Evolutionary conservation across 1,140 invertebrate species (phyloP).

Genomic region (Holotrichia oblita): DNA sequence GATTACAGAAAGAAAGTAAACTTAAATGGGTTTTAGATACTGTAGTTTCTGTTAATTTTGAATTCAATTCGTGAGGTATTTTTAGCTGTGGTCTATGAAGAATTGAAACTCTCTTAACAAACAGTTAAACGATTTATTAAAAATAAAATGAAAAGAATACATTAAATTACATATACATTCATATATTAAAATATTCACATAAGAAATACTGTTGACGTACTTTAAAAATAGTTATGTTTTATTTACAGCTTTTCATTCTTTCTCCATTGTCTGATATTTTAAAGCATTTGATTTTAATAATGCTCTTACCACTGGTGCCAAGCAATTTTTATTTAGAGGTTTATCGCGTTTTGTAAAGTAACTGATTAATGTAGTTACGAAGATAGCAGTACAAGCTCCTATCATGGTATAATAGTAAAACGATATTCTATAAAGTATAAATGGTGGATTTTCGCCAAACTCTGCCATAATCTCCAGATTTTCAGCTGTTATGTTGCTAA

Average conservation of each 20-base stretch:
- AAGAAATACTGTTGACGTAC: too few species aligned
- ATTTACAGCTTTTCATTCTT: background rate
- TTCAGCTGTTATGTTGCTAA: background rate
- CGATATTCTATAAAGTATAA: constrained; percentile 40
- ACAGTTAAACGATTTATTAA: too few species aligned
- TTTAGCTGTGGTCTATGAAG: too few species aligned
- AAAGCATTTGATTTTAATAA: background rate
- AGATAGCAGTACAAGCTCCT: background rate
- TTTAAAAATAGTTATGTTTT: too few species aligned
- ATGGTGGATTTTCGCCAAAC: background rate
- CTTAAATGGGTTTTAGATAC: too few species aligned
- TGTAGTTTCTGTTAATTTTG: too few species aligned
- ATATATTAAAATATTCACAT: too few species aligned
- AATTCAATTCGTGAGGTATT: too few species aligned
- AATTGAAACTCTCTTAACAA: too few species aligned
- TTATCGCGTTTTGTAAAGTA: constrained; percentile 37
- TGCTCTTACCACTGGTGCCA: background rate
- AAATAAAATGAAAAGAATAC: too few species aligned
- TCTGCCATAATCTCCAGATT: background rate
- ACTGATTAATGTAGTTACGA: constrained; percentile 16
- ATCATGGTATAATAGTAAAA: constrained; percentile 40
- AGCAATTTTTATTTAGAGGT: constrained; percentile 16
- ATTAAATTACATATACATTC: too few species aligned
- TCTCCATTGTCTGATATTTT: background rate
- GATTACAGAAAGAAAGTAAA: too few species aligned